phyloP scores from a whole-genome alignment of 2,888 invertebrate genomes.

The Limenitis camilla region DNA sequence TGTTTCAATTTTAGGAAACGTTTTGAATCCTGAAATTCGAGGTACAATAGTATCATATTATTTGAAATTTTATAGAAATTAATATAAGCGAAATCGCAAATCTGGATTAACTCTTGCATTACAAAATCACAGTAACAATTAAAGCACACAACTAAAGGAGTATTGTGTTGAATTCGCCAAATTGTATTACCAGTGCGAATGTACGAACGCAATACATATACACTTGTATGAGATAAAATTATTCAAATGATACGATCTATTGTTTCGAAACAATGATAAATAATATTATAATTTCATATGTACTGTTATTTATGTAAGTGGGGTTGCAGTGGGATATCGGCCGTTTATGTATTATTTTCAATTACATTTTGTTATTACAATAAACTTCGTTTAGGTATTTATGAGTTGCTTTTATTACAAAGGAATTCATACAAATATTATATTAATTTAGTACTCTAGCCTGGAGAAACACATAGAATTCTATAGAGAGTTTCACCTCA shows the following conservation, averaged over 20 bases:
- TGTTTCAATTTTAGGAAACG: too few relatives aligned
- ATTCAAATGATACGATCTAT: constrained; percentile 72
- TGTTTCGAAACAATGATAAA: constrained; percentile 70
- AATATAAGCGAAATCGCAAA: too few relatives aligned
- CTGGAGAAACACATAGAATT: too few relatives aligned
- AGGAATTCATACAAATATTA: too few relatives aligned
- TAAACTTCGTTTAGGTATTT: too few relatives aligned
- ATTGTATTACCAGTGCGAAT: constrained; percentile 14
- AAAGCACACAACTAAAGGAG: not conserved
- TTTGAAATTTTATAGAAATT: too few relatives aligned
- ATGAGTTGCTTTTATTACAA: too few relatives aligned
- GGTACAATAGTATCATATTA: too few relatives aligned
- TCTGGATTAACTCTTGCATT: too few relatives aligned
- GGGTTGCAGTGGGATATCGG: constrained; percentile 40
- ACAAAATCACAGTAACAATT: not conserved
- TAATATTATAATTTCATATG: constrained; percentile 64
- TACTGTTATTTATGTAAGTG: constrained; percentile 62
- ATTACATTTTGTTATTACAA: constrained; percentile 2
- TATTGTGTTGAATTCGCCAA: not conserved
- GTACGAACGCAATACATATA: constrained; percentile 39
- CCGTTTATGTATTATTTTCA: constrained; percentile 25
- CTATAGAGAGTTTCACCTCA: too few relatives aligned
- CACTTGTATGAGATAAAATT: constrained; percentile 67
- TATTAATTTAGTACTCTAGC: too few relatives aligned
- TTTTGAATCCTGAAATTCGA: too few relatives aligned